Percentiles rank a stretch among this genome's conserved stretches.
These are phyloP conservation scores for Poecilia wingei DNA, from an alignment of 2,797 vertebrate species.

Conservation along the genomic window DNA sequence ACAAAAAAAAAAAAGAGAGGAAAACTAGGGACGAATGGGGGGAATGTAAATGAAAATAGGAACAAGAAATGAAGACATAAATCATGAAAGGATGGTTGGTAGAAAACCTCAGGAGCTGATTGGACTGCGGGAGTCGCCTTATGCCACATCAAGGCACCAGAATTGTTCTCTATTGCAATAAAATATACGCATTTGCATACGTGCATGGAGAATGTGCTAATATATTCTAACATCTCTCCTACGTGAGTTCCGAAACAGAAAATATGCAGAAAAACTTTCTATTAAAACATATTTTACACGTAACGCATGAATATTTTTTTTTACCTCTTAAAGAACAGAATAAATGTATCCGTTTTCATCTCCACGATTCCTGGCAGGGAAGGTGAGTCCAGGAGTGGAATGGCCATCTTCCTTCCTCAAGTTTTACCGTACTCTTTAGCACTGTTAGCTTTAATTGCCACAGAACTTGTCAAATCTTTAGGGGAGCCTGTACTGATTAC, in stretches of 20 bases:
- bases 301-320: no score
- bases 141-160: slow-evolving; percentile 33
- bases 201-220: background rate
- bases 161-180: slow-evolving; percentile 11
- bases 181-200: background rate
- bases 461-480: background rate
- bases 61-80: slow-evolving; percentile 20
- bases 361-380: no score
- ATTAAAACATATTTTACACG: no score
- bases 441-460: background rate
- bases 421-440: background rate
- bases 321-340: no score
- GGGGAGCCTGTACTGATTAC: background rate
- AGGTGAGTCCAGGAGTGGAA: background rate
- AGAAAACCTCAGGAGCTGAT: slow-evolving; percentile 4
- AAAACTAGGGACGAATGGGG: background rate
- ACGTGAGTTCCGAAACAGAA: no score
- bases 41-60: slow-evolving; percentile 11
- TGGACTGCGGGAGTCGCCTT: background rate
- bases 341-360: no score
- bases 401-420: background rate
- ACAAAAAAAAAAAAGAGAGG: background rate
- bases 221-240: no score
- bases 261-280: no score
- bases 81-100: background rate